These are phyloP conservation scores for Palythoa caribaeorum DNA, from an alignment of 92 coral and sea anemone genomes.

Conservation along the genomic window DNA sequence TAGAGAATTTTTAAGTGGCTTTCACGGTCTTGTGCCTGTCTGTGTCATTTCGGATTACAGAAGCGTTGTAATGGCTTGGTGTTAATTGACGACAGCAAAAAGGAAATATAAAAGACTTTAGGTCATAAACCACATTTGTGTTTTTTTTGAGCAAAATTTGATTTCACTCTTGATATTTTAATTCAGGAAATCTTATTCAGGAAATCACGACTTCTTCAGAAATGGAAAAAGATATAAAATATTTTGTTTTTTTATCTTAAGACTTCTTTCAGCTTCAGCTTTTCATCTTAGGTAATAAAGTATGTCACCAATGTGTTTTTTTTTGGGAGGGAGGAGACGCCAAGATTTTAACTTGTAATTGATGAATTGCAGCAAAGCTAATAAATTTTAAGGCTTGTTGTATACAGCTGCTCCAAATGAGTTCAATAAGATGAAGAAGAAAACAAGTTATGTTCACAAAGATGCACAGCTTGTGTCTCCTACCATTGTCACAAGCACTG, in stretches of 20 bases:
- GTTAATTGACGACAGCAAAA: constrained; percentile 20
- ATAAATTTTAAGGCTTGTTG: background rate
- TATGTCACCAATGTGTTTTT: background rate
- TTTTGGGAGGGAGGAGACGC: background rate
- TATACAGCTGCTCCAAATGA: background rate
- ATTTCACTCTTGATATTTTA: constrained; percentile 4
- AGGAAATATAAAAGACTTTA: constrained; percentile 4
- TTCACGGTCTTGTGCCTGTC: constrained; percentile 22
- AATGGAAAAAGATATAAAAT: background rate
- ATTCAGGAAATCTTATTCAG: background rate
- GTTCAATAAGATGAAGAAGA: background rate
- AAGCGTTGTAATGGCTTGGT: background rate
- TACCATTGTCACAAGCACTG: background rate
- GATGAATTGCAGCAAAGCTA: background rate
- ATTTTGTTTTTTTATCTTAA: background rate
- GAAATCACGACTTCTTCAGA: background rate
- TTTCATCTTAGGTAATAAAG: background rate
- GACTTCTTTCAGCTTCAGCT: background rate
- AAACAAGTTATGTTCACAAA: background rate
- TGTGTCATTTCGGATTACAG: constrained; percentile 31
- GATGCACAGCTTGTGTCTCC: background rate
- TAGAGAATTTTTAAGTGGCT: constrained; percentile 44
- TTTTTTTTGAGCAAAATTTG: background rate
- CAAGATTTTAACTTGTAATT: background rate
- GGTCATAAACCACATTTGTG: constrained; percentile 2